Base-by-base conservation (phyloP, 2,113 vertebrate genomes). In the Ctenodactylus gundi region DNA sequence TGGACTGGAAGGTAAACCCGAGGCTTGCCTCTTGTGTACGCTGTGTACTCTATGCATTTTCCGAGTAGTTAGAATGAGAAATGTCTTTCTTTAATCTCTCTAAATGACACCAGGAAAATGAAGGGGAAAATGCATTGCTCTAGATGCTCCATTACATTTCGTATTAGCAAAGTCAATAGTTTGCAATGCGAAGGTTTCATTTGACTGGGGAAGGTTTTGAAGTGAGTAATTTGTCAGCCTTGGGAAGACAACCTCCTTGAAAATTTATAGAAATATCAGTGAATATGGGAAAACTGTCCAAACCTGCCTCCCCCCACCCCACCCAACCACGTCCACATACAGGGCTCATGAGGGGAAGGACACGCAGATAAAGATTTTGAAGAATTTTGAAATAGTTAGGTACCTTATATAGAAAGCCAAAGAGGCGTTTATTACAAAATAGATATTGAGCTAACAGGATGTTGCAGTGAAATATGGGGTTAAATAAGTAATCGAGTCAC, bases 181-280 rank as follows among this genome's bases (percentile, higher is more conserved):
- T 85, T 73, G 39, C 6, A 62, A 77, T 62, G 13, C 76, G 20
- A 7, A 82, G 12, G 18, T n/a, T 92, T 82, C 4, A 18, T 91
- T 78, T 82, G 44, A 90, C 31, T 1, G 3, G 1, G 53, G 78
- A 86, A 46, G 58, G 21, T 70, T 93, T 70, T 75, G 34, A 55
- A 4, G 11, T 82, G 64, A 80, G 20, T 55, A 27, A 60, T 58
- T 58, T 77, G 10, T 75, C 41, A 84, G 10, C 9, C 11, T 80
- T 89, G 86, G 58, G 95, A 89, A 84, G 64, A 85, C 17, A 68
- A 7, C 23, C 91, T 17, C 64, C 55, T 87, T 91, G 5, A 25
- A 86, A 72, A 87, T 60, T 36, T 53, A 58, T 36, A 3, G 72
- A 89, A 83, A 70, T 41, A 23, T 31, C 18, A 84, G 25, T 20